Percentiles rank a stretch among this genome's conserved stretches.
These are phyloP conservation scores for Blastobasis adustella DNA, from an alignment of 2,888 invertebrate genomes.

Conservation along the genomic window DNA sequence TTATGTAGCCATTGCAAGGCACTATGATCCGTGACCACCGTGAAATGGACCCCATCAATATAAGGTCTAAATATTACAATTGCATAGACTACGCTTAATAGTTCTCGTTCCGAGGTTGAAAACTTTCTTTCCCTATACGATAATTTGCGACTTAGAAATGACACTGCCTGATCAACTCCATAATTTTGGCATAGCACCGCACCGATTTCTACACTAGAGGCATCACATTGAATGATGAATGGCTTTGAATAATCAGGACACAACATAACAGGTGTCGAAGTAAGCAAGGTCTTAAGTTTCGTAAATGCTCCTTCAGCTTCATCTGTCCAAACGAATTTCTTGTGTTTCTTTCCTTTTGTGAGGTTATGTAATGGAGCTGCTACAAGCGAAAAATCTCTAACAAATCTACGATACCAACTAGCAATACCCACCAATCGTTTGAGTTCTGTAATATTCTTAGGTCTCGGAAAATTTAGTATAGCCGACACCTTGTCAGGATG, in stretches of 20 bases:
- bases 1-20: too few relatives aligned
- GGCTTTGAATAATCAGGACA: conserved; percentile 11
- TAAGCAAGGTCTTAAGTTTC: conserved; percentile 7
- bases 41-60: too few relatives aligned
- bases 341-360: too few relatives aligned
- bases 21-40: too few relatives aligned
- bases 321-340: conserved; percentile 10
- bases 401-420: too few relatives aligned
- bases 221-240: conserved; percentile 11
- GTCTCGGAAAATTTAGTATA: too few relatives aligned
- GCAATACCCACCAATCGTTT: too few relatives aligned
- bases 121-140: conserved; percentile 9
- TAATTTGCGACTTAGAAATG: conserved; percentile 7
- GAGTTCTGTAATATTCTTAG: too few relatives aligned
- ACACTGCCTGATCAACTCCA: conserved; percentile 10
- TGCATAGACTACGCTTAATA: too few relatives aligned
- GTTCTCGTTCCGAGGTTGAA: conserved; percentile 13
- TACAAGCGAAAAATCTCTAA: too few relatives aligned
- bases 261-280: conserved; percentile 8
- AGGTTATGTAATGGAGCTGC: too few relatives aligned
- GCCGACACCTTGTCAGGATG: conserved; percentile 13
- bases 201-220: conserved; percentile 10
- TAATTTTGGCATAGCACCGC: conserved; percentile 9
- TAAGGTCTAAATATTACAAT: too few relatives aligned
- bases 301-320: conserved; percentile 10